These are phyloP conservation scores for Monodelphis domestica DNA, from an alignment of 2,797 vertebrate genomes.

Conservation along the genomic window DNA sequence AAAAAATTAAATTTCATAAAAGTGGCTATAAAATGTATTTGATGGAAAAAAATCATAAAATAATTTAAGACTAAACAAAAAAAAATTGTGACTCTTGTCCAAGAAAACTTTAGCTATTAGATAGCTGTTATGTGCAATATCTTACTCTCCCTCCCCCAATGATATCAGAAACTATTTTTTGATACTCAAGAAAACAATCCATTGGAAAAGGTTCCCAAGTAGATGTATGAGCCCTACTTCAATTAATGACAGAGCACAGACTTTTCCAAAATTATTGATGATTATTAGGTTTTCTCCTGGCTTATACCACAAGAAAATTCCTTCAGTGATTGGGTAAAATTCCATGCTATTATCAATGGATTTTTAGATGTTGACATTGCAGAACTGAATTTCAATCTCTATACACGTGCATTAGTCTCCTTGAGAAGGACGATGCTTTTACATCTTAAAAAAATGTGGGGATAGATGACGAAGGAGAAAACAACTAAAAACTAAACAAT, in stretches of 20 bases:
- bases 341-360: slow-evolving; percentile 13
- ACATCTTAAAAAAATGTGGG: neutral
- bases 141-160: neutral
- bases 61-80: neutral
- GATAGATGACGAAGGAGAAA: neutral
- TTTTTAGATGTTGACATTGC: slow-evolving; percentile 1
- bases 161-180: neutral
- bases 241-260: neutral
- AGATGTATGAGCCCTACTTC: neutral
- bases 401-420: neutral
- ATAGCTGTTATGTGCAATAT: neutral
- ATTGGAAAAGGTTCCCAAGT: neutral
- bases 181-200: neutral
- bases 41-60: neutral
- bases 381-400: neutral
- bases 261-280: neutral
- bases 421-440: neutral
- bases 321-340: slow-evolving; percentile 32
- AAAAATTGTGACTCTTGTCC: neutral
- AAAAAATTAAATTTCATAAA: neutral
- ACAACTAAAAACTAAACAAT: neutral
- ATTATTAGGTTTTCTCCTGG: neutral
- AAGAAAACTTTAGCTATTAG: neutral
- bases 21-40: neutral
- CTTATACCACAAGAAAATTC: neutral